phyloP scores from a whole-genome alignment of 2,797 vertebrate genomes.

The Salarias fasciatus region DNA sequence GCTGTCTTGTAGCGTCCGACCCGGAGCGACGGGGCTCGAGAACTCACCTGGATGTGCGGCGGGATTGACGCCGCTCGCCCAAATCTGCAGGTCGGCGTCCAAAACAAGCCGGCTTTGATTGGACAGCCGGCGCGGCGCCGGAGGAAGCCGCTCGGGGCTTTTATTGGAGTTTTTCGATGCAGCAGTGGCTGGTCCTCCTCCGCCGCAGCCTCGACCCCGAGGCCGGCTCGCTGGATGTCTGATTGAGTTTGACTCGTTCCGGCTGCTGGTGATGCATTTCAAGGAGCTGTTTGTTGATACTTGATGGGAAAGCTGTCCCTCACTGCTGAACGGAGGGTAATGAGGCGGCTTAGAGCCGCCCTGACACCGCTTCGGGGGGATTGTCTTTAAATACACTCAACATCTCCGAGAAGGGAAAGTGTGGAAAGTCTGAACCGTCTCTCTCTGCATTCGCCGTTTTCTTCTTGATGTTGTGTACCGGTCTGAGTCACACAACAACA shows the following conservation, averaged over 20 bases:
- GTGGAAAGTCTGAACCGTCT: neutral
- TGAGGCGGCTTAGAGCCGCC: neutral
- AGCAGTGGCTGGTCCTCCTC: conserved; percentile 28
- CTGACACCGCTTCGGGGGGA: too few relatives aligned
- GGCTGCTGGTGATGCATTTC: conserved; percentile 18
- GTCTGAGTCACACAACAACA: too few relatives aligned
- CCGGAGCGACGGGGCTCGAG: conserved; percentile 40
- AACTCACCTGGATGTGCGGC: conserved; percentile 18
- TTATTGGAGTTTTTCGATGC: conserved; percentile 25
- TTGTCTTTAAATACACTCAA: too few relatives aligned
- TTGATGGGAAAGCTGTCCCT: neutral
- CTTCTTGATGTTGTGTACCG: too few relatives aligned
- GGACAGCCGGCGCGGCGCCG: conserved; percentile 19
- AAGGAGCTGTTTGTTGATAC: conserved; percentile 14
- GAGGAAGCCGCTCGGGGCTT: conserved; percentile 6
- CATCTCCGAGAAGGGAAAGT: too few relatives aligned
- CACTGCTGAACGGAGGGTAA: neutral
- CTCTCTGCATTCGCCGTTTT: neutral
- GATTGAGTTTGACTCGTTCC: conserved; percentile 19
- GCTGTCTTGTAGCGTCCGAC: conserved; percentile 37
- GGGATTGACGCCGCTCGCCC: conserved; percentile 8
- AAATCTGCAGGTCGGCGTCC: conserved; percentile 16
- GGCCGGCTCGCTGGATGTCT: conserved; percentile 28
- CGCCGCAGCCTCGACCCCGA: conserved; percentile 34
- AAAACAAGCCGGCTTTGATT: conserved; percentile 28